Evolutionary conservation across 2,797 vertebrate genomes (phyloP), one percentile per base, ranked within the genome.

Genomic region (Mormyrus proboscirostris): DNA sequence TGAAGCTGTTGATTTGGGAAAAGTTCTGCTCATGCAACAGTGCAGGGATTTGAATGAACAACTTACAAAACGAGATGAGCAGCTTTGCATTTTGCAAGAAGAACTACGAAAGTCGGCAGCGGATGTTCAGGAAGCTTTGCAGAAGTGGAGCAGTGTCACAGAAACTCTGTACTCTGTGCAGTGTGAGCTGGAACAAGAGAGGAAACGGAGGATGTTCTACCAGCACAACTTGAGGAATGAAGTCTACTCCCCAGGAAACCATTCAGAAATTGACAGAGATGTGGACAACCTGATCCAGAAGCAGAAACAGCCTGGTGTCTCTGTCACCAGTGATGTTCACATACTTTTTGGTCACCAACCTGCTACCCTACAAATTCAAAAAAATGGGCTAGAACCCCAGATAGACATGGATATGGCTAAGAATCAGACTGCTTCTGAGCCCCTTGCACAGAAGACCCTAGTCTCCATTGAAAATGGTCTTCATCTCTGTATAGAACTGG

Each of bases 11-110:
- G 86, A 93, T 90, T 91, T 95, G 88, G 95, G 93, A 55, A 94
- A 94, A 33, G 90, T 91, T 89, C 91, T 94, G 83, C 91, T 96
- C 53, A 92, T 91, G 88, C 95, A 97, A 91, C 95, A 94, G 89
- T 96, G 95, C 83, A 89, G 25, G 14, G 94, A 96, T 51, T 93
- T 97, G n/a, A 93, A 90, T 0, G 94, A 96, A 51, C 95, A 96
- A 91, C 91, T 97, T 88, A 89, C 89, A 57, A 91, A 95, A n/a
- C 96, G 93, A 89, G 95, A 96, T 82, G 91, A 92, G 4, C 94
- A 96, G 49, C 57, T 96, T 76, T 90, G 93, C n/a, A 91, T 95
- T 85, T 92, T 96, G 9, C 92, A 90, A 33, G 93, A 95, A 88
- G 94, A 96, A 91, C 92, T 97, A 87, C 65, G 91, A 25, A 93